Evolutionary conservation across 2,888 invertebrate species (phyloP), one percentile per base, ranked within the genome.

Genomic region (Thyatira batis): DNA sequence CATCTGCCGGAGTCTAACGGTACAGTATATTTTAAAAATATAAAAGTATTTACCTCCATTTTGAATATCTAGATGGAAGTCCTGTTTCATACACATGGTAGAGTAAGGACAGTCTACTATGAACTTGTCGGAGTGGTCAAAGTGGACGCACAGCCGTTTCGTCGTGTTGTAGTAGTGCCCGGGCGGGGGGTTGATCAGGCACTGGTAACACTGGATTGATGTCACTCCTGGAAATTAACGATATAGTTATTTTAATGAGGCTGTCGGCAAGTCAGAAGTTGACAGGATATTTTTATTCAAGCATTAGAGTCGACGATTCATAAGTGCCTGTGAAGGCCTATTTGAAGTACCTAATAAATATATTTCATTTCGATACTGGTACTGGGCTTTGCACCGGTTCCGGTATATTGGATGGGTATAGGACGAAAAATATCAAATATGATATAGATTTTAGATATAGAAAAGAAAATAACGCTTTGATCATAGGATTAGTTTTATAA

Each of bases 71-170:
- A 94, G 92, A 63, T 93, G 92, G 60, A 94, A 94, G 49, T 95
- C 94, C 73, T 94, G 94, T 80, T 97, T 97, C 92, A 95, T 94
- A 77, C 97, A 97, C 92, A 96, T 95, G 1, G 97, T 97, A 0
- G 97, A 97, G 76, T 93, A 95, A 0, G 95, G 95, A 78, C 97
- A 97, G 60, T 95, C 94, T 4, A 95, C 94, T 58, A 95, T 93
- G 82, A 94, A 97, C 65, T 92, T 92, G 5, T 93, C 87, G 1
- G 95, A 94, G 66, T 94, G 93, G 78, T 97, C 95, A 80, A 97
- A 97, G 73, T 95, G 94, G 6, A 95, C 93, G 80, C 97, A 97
- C 43, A 96, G 88, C 51, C 93, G 92, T 62, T 93, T 92, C n/a
- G 93, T 94, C 60, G 93, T 93, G 74, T 94, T 94, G 69, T 92